Evolutionary conservation across 2,888 invertebrate genomes (phyloP).

Genomic region (Apotomis betuletana): DNA sequence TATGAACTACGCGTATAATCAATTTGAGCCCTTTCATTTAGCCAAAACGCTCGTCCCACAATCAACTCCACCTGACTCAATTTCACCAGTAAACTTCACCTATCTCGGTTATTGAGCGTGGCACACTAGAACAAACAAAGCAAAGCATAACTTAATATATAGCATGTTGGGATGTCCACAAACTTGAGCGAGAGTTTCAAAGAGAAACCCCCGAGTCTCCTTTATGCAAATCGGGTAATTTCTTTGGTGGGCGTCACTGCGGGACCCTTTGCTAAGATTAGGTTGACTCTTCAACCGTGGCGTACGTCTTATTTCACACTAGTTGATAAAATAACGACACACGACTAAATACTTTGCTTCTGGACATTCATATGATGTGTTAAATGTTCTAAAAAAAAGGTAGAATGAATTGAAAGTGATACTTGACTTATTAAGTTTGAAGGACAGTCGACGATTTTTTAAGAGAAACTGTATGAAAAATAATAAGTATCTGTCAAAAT

Average conservation of each 20-base stretch:
- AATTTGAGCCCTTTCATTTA: neutral
- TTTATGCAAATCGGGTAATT: constrained; percentile 81
- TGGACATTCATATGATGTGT: neutral
- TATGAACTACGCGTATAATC: neutral
- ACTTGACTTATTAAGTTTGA: neutral
- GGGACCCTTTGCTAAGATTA: constrained; percentile 74
- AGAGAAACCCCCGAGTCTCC: constrained; percentile 75
- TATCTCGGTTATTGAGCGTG: constrained; percentile 58
- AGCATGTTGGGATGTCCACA: constrained; percentile 73
- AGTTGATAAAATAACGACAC: constrained; percentile 49
- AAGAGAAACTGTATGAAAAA: no score
- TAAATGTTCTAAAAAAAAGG: neutral
- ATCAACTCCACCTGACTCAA: neutral
- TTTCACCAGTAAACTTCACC: constrained; percentile 42
- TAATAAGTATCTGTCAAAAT: no score
- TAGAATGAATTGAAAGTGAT: neutral
- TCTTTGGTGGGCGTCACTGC: constrained; percentile 74
- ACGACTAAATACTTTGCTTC: constrained; percentile 24
- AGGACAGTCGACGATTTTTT: no score
- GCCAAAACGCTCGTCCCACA: neutral
- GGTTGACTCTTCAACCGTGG: constrained; percentile 69
- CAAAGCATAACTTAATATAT: constrained; percentile 70
- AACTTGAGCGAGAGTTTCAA: constrained; percentile 74
- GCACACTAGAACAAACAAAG: constrained; percentile 51
- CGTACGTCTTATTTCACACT: constrained; percentile 60